Conservation (phyloP, 2,113 vertebrate species). For the Chloropsis cyanopogon region DNA sequence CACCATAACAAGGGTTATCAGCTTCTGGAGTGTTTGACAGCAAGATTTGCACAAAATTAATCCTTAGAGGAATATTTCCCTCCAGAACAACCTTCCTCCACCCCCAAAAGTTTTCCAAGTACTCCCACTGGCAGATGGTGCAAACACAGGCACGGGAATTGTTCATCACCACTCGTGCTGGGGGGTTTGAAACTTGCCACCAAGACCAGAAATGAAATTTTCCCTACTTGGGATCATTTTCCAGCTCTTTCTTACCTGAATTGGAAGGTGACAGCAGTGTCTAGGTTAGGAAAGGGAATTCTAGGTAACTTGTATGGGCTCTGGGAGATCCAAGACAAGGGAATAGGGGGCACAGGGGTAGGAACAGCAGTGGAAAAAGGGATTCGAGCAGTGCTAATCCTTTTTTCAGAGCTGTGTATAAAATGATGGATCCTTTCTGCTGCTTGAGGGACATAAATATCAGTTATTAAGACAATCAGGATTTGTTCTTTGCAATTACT, state of each 20-base stretch:
- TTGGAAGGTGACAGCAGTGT: neutral
- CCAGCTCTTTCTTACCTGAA: neutral
- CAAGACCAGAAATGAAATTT: neutral
- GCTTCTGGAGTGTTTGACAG: neutral
- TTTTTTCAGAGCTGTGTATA: neutral
- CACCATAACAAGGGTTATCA: neutral
- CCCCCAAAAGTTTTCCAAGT: neutral
- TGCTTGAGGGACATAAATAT: conserved; percentile 17
- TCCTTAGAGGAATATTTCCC: neutral
- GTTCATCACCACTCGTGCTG: neutral
- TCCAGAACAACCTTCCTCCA: neutral
- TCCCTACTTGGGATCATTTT: neutral
- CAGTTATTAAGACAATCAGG: neutral
- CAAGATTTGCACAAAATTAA: neutral
- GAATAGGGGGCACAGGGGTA: fast-evolving
- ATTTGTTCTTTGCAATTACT: neutral
- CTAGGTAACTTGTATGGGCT: neutral
- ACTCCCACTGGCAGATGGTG: neutral
- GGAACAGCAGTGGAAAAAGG: neutral
- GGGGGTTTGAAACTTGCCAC: neutral
- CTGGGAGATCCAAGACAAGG: neutral
- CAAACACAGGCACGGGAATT: neutral
- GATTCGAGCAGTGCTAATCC: neutral
- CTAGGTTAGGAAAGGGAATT: neutral
- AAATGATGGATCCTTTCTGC: neutral